Percentiles rank a stretch among this genome's conserved stretches.
These are phyloP conservation scores for Ciconia stormi DNA, from an alignment of 2,113 vertebrate species.

Conservation along the genomic window DNA sequence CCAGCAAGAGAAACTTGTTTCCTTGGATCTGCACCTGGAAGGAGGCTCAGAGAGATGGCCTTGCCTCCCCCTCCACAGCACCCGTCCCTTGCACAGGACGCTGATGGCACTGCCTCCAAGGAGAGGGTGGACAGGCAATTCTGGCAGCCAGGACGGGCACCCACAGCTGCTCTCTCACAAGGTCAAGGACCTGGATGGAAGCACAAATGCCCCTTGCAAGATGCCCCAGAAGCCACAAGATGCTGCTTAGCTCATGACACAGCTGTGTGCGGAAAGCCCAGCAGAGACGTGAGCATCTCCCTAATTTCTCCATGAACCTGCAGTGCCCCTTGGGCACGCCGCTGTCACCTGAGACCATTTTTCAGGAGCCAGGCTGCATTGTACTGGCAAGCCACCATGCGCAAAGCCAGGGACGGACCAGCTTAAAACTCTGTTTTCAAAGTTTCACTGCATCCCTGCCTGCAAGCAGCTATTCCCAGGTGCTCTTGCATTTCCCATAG, in stretches of 20 bases:
- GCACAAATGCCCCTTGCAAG: not conserved
- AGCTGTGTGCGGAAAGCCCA: not conserved
- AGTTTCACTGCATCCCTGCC: not conserved
- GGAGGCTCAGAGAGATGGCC: not conserved
- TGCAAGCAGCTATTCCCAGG: not conserved
- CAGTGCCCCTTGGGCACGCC: not conserved
- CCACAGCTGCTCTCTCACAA: not conserved
- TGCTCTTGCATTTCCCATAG: not conserved
- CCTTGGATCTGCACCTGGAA: not conserved
- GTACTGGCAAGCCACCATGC: accelerated
- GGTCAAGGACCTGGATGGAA: not conserved
- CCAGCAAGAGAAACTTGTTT: not conserved
- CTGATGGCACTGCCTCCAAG: not conserved
- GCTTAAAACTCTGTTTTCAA: not conserved
- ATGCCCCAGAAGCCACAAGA: not conserved
- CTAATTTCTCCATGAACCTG: not conserved
- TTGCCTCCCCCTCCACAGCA: not conserved
- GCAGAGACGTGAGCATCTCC: not conserved
- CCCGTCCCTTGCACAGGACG: not conserved
- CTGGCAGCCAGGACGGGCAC: not conserved
- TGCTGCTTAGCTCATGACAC: not conserved
- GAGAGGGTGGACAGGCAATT: not conserved
- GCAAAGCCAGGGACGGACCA: not conserved
- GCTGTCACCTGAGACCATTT: not conserved
- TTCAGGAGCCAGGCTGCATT: not conserved